Percentiles rank a stretch among this genome's conserved stretches.
Conservation (phyloP, 1,140 invertebrate species). For the Temnothorax curvispinosus region DNA sequence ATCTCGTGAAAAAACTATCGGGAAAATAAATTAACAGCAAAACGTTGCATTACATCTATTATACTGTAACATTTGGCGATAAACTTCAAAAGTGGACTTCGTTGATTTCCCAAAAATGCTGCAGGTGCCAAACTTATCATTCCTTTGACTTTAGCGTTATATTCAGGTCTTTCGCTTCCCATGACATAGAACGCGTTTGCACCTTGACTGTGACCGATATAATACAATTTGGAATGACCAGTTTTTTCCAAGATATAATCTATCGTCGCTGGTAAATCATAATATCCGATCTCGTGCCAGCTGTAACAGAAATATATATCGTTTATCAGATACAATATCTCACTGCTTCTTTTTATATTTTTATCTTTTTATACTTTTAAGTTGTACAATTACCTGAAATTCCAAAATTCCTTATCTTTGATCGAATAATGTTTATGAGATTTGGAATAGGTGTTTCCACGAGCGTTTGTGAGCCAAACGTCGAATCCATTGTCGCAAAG, state of each 20-base stretch:
- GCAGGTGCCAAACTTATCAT: constrained; percentile 89
- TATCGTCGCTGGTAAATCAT: constrained; percentile 87
- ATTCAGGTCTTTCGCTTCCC: constrained; percentile 89
- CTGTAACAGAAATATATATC: constrained; percentile 74
- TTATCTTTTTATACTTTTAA: not conserved
- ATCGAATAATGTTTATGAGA: constrained; percentile 87
- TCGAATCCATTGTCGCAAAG: constrained; percentile 90
- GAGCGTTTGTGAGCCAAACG: constrained; percentile 91
- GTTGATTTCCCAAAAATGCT: constrained; percentile 84
- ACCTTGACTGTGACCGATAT: constrained; percentile 87
- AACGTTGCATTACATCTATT: constrained; percentile 79
- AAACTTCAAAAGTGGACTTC: constrained; percentile 81
- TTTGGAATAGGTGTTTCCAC: constrained; percentile 90
- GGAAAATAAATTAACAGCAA: constrained; percentile 15
- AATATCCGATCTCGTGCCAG: constrained; percentile 86
- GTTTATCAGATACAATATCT: not conserved
- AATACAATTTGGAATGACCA: constrained; percentile 84
- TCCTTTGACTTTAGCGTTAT: constrained; percentile 88
- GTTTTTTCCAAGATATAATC: constrained; percentile 87
- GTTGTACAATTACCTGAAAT: constrained; percentile 83
- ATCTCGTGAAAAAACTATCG: not conserved
- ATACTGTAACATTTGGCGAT: constrained; percentile 78
- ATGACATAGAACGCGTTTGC: constrained; percentile 87
- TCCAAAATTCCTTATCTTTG: constrained; percentile 87
- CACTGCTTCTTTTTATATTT: not conserved